phyloP scores from a whole-genome alignment of 2,797 vertebrate species.

The Catharus ustulatus region DNA sequence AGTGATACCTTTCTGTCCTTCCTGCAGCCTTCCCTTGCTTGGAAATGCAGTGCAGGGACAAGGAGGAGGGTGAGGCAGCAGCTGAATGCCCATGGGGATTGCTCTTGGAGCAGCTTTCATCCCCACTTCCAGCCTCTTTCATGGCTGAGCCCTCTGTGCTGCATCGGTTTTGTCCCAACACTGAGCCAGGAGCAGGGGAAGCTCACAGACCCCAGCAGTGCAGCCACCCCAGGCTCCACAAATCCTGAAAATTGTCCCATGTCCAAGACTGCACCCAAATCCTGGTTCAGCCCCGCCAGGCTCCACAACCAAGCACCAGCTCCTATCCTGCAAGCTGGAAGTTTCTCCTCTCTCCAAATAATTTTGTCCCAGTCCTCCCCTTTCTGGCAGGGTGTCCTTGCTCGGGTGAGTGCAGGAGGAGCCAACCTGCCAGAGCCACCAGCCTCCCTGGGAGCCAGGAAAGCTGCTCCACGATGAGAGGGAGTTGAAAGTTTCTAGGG shows the following conservation, averaged over 20 bases:
- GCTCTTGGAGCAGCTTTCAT: neutral
- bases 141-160: fast-evolving
- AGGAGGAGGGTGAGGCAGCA: neutral
- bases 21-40: neutral
- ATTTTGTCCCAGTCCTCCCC: neutral
- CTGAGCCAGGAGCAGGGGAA: fast-evolving
- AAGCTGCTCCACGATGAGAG: neutral
- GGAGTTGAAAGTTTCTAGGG: neutral
- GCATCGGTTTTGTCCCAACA: fast-evolving
- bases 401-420: neutral
- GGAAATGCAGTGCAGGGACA: fast-evolving
- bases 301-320: neutral
- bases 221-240: neutral
- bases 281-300: too few species aligned
- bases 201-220: neutral
- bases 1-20: neutral
- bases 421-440: neutral
- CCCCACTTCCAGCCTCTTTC: neutral
- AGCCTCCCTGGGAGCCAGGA: neutral
- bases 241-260: fast-evolving
- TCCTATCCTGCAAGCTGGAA: fast-evolving
- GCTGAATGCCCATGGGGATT: neutral
- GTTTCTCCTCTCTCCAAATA: neutral
- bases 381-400: neutral
- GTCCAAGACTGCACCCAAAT: too few species aligned